Conservation (phyloP, 2,113 vertebrate species). For the Hyaena hyaena region DNA sequence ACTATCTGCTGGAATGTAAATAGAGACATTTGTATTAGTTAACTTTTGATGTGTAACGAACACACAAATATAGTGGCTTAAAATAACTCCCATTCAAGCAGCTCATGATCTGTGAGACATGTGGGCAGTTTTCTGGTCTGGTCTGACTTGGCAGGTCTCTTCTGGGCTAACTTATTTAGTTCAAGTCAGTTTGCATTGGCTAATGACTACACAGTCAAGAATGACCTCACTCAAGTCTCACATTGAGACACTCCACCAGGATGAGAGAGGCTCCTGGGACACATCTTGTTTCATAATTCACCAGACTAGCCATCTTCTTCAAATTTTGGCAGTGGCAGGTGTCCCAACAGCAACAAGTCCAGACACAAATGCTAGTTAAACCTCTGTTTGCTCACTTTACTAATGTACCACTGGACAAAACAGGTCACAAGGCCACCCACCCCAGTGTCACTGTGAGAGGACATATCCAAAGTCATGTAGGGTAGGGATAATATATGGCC, state of each 20-base stretch:
- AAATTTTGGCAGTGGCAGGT: background rate
- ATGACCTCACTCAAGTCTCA: background rate
- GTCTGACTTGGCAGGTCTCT: background rate
- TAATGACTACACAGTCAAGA: background rate
- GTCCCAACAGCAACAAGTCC: background rate
- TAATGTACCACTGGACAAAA: background rate
- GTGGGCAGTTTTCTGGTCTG: background rate
- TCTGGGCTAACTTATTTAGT: background rate
- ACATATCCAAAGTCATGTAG: background rate
- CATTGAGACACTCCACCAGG: background rate
- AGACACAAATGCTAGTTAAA: background rate
- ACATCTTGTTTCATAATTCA: background rate
- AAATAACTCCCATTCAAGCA: background rate
- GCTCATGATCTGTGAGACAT: background rate
- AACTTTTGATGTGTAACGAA: background rate
- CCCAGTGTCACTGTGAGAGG: background rate
- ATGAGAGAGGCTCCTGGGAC: background rate
- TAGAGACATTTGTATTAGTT: background rate
- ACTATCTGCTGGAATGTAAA: background rate
- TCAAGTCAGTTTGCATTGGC: background rate
- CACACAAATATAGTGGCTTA: background rate
- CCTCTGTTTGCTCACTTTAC: background rate
- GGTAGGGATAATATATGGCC: background rate
- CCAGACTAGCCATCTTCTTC: background rate
- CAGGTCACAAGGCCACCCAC: background rate